A percentile compares a stretch with the other conserved stretches of the same genome.
Evolutionary conservation across 2,888 invertebrate species (phyloP).

Genomic region (Phortica okadai): DNA sequence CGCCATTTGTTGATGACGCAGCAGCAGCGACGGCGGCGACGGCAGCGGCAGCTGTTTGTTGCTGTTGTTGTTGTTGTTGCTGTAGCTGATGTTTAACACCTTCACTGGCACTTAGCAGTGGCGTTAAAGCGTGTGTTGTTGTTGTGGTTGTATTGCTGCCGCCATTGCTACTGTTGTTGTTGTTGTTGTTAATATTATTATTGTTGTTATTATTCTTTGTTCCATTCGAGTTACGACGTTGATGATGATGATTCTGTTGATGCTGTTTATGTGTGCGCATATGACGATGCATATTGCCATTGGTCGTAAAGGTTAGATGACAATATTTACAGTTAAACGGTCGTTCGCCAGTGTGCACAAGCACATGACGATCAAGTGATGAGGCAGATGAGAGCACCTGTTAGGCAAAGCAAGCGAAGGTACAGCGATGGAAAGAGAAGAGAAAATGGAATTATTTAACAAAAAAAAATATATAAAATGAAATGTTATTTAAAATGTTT

Average conservation of each 20-base stretch:
- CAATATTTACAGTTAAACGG: slow-evolving; percentile 88
- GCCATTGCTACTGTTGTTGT: slow-evolving; percentile 41
- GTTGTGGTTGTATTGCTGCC: not conserved
- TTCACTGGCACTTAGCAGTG: slow-evolving; percentile 27
- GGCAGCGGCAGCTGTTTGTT: slow-evolving; percentile 34
- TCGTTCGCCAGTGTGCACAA: slow-evolving; percentile 88
- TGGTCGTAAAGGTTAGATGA: slow-evolving; percentile 88
- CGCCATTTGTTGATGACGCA: slow-evolving; percentile 36
- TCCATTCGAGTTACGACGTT: slow-evolving; percentile 65
- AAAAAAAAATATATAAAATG: not conserved
- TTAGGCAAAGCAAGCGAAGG: slow-evolving; percentile 2
- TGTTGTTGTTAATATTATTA: slow-evolving; percentile 44
- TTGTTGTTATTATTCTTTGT: slow-evolving; percentile 47
- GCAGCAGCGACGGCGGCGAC: not conserved
- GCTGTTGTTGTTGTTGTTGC: slow-evolving; percentile 41
- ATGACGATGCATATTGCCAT: slow-evolving; percentile 91
- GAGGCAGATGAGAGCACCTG: slow-evolving; percentile 86
- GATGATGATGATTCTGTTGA: slow-evolving; percentile 71
- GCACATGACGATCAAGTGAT: slow-evolving; percentile 86
- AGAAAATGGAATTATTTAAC: not conserved
- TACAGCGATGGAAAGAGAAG: slow-evolving; percentile 15
- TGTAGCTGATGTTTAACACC: slow-evolving; percentile 40
- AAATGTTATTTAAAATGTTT: too few relatives aligned
- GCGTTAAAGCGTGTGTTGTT: not conserved
- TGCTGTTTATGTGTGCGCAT: slow-evolving; percentile 83